phyloP scores from a whole-genome alignment of 1,140 invertebrate species.

The Diprion similis region DNA sequence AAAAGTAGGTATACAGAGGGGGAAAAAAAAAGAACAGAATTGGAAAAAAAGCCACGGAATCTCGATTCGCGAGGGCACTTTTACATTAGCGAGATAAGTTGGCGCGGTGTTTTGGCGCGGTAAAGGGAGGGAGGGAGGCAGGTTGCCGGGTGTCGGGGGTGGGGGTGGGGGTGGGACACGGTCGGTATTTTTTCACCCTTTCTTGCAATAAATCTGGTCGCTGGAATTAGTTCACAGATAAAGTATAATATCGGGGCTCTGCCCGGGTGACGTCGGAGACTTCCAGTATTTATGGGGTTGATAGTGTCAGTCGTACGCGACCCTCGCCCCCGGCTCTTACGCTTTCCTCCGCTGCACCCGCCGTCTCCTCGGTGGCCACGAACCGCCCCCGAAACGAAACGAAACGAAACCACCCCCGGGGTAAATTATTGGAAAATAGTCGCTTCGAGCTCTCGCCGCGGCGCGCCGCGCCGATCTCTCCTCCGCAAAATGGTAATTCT shows the following conservation, averaged over 20 bases:
- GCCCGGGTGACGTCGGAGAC: slow-evolving; percentile 53
- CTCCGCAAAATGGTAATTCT: slow-evolving; percentile 30
- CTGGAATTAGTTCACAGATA: slow-evolving; percentile 57
- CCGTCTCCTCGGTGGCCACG: slow-evolving; percentile 16
- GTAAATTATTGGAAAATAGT: slow-evolving; percentile 56
- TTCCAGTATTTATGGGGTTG: slow-evolving; percentile 51
- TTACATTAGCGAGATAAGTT: slow-evolving; percentile 47
- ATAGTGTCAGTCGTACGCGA: slow-evolving; percentile 53
- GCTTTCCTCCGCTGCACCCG: slow-evolving; percentile 11
- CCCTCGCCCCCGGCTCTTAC: slow-evolving; percentile 5
- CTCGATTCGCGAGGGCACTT: slow-evolving; percentile 29
- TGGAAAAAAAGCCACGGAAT: not conserved
- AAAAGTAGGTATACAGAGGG: slow-evolving; percentile 16
- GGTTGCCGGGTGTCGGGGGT: slow-evolving; percentile 14
- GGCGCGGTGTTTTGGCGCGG: not conserved
- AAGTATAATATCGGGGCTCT: slow-evolving; percentile 55
- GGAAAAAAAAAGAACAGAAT: not conserved
- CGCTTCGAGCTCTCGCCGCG: slow-evolving; percentile 35
- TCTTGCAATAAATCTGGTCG: slow-evolving; percentile 56
- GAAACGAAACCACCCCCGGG: slow-evolving; percentile 26
- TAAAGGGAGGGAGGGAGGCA: not conserved
- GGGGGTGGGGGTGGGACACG: slow-evolving; percentile 17
- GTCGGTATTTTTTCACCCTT: slow-evolving; percentile 48
- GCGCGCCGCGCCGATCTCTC: slow-evolving; percentile 19
- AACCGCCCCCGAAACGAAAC: slow-evolving; percentile 1